Conservation (phyloP, 2,113 vertebrate genomes). For the Enhydra lutris region DNA sequence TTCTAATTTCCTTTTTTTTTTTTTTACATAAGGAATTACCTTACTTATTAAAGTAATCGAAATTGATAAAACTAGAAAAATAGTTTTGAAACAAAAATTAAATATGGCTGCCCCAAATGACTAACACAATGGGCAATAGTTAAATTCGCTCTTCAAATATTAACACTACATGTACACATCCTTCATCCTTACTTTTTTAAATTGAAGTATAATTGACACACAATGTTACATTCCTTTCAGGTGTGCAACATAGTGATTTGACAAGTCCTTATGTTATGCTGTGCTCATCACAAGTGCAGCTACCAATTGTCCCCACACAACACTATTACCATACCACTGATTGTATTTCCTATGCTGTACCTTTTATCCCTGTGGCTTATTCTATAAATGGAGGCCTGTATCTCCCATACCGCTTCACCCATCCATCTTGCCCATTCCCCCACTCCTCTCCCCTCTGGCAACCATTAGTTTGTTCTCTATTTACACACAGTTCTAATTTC, state of each 20-base stretch:
- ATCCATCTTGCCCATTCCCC: neutral
- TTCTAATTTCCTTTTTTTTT: neutral
- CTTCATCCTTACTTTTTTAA: neutral
- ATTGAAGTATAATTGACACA: neutral
- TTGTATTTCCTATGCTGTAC: neutral
- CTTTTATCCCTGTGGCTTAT: neutral
- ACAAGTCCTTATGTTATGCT: neutral
- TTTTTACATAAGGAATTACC: neutral
- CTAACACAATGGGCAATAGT: neutral
- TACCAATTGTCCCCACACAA: neutral
- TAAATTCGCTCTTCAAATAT: neutral
- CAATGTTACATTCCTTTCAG: neutral
- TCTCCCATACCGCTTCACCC: neutral
- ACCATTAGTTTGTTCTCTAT: neutral
- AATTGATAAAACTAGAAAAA: neutral
- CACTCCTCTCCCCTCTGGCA: neutral
- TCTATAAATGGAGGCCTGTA: neutral
- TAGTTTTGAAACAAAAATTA: neutral
- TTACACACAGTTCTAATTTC: neutral
- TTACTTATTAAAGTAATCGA: constrained; percentile 56
- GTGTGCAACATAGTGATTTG: neutral
- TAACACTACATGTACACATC: neutral
- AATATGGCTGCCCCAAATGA: neutral
- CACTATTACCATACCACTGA: neutral
- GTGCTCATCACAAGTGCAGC: neutral